phyloP scores from a whole-genome alignment of 2,113 vertebrate species.

The Pseudois nayaur region DNA sequence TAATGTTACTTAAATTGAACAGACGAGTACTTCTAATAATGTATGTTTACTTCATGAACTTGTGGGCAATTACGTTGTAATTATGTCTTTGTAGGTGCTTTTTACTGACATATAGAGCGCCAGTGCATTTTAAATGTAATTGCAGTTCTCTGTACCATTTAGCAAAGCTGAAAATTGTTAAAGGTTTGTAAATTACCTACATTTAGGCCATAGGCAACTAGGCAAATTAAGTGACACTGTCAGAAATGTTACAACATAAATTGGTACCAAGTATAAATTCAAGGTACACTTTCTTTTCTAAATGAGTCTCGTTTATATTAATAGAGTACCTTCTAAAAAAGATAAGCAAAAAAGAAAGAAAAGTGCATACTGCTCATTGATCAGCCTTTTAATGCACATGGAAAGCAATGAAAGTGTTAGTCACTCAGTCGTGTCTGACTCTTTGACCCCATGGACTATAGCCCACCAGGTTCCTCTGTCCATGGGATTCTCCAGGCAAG shows the following conservation, averaged over 20 bases:
- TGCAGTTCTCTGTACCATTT: conserved; percentile 84
- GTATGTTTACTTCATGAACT: conserved; percentile 87
- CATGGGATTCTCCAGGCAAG: background rate
- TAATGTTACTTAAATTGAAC: conserved; percentile 84
- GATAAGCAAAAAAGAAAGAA: background rate
- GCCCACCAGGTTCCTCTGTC: background rate
- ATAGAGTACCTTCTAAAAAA: conserved; percentile 49
- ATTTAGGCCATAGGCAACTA: conserved; percentile 84
- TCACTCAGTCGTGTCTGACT: background rate
- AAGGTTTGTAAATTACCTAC: conserved; percentile 86
- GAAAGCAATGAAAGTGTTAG: background rate
- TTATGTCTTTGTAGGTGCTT: conserved; percentile 85
- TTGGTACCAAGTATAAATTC: conserved; percentile 71
- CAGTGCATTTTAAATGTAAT: conserved; percentile 84
- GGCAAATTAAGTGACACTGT: conserved; percentile 81
- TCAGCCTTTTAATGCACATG: background rate
- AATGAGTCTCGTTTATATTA: conserved; percentile 69
- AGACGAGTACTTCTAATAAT: conserved; percentile 85
- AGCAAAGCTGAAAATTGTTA: conserved; percentile 82
- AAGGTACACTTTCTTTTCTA: conserved; percentile 74
- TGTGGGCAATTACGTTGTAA: conserved; percentile 86
- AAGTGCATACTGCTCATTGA: background rate
- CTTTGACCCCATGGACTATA: background rate
- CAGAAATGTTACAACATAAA: conserved; percentile 81
- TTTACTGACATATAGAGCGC: conserved; percentile 83